Base-by-base conservation (phyloP, 2,113 vertebrate species). In the Regulus satrapa region DNA sequence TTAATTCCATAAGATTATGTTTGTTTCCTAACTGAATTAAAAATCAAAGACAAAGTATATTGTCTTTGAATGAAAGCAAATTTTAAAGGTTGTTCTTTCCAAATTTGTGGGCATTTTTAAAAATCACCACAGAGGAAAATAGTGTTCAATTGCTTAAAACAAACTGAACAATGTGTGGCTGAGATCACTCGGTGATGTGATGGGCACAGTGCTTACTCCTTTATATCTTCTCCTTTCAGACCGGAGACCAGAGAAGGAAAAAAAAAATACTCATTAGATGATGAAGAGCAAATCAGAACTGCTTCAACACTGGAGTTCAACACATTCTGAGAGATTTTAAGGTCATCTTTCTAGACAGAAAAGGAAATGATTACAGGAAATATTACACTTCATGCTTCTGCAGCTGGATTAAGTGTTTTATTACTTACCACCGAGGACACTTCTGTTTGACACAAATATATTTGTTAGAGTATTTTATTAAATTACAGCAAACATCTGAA, bases 401-500 rank as follows among this genome's bases (percentile, higher is more conserved):
- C 67, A 87, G 84, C 84, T 94, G 93, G 87, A 96, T 96, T 96
- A 94, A 95, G 71, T 94, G 93, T 91, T 97, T 95, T 95, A 96
- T 95, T 96, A 96, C 96, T 93, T 92, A 97, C 91, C 78, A 40
- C 89, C 18, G 78, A 95, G 95, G 84, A 95, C 84, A 73, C 74
- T 97, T 95, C 69, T 95, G 89, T 43, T 94, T 91, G 93, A 95
- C 95, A 95, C 91, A 94, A 97, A 94, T 90, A 85, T 91, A 97
- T 95, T 95, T 96, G 89, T 92, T 85, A 85, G 85, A 90, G 93
- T 76, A 90, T 96, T 97, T 96, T 94, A 95, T 97, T 96, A 92
- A 94, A 97, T 96, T 92, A 96, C 67, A 86, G 59, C 71, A 95
- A 97, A 95, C 72, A 93, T 95, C 89, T 96, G 92, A 96, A 96